Base-by-base conservation (phyloP, 2,113 vertebrate species). In the Grammomys dolichurus region DNA sequence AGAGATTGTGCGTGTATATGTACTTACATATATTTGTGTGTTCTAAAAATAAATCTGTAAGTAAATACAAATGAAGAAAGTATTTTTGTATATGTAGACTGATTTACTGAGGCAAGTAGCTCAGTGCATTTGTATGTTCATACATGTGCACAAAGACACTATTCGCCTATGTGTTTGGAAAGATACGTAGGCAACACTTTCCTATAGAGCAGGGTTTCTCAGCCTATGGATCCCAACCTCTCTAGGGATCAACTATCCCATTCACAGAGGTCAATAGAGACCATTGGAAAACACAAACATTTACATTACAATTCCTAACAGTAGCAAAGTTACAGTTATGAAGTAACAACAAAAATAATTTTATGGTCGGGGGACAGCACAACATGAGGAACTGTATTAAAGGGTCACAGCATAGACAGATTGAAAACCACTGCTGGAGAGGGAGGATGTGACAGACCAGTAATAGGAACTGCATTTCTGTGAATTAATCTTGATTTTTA, bases 391-490 rank as follows among this genome's bases (percentile, higher is more conserved):
- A 11, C n/a, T 40, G n/a, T 22, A n/a, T 33, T n/a, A 73, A 40
- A 73, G 20, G 20, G 72, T 75, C 19, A 11, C 72, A 43, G n/a
- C 19, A 43, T 24, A 75, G 20, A 3, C 9, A 12, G n/a, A 9
- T 43, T 75, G n/a, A 22, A 1, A 73, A 22, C 72, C 36, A 24
- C 1, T 43, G 8, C n/a, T 75, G 20, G 1, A 70, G 46, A 54
- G 20, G 73, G 70, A 26, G 31, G 46, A 19, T 43, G 9, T 14
- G 63, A 22, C 89, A 54, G 33, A 46, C 43, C 0, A 80, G 20
- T 14, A 93, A n/a, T 88, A 77, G 22, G 89, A 94, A 22, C 20
- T 72, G 65, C 1, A 33, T 93, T 95, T 75, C 94, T 22, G 9
- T 89, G 26, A 91, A 20, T 84, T 75, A 86, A 70, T 14, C 58